Conservation (phyloP, 2,797 vertebrate species). For the Eulemur mongoz region DNA sequence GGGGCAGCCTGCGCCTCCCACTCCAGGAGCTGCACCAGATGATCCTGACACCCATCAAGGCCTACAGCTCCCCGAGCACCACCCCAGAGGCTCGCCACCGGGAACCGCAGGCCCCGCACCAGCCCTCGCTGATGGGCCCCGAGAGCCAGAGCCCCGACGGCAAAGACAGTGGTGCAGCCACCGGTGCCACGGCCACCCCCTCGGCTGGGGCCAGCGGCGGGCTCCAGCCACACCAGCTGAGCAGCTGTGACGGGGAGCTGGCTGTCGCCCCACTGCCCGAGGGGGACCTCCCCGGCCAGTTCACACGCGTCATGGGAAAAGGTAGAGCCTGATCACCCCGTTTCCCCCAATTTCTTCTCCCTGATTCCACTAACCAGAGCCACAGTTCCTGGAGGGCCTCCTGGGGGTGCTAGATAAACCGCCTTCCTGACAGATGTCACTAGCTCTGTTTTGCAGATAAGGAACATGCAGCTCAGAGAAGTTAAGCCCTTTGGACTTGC, state of each 20-base stretch:
- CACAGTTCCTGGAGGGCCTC: neutral
- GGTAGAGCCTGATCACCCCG: conserved; percentile 81
- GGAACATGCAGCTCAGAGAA: neutral
- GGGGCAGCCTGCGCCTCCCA: conserved; percentile 92
- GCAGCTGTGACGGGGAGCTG: conserved; percentile 91
- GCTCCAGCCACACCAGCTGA: conserved; percentile 89
- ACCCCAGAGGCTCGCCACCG: conserved; percentile 86
- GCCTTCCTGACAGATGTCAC: too few relatives aligned
- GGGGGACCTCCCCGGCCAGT: conserved; percentile 96
- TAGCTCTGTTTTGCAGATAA: neutral
- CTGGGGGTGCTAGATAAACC: neutral
- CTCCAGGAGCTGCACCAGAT: conserved; percentile 99
- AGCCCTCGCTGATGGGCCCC: conserved; percentile 86
- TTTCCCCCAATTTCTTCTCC: fast-evolving
- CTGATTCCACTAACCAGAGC: neutral
- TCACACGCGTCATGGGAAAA: conserved; percentile 99
- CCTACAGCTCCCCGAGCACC: conserved; percentile 85
- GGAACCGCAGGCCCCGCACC: conserved; percentile 81
- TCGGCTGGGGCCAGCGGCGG: conserved; percentile 74
- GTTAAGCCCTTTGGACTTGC: neutral
- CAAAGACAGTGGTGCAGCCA: conserved; percentile 80
- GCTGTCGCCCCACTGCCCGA: conserved; percentile 89
- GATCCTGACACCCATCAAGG: conserved; percentile 97
- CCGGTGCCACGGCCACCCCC: neutral
- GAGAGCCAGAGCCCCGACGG: conserved; percentile 81